Base-by-base conservation (phyloP, 37 sponge, comb jelly and placozoan species). In the Cladorhizidae sp. region DNA sequence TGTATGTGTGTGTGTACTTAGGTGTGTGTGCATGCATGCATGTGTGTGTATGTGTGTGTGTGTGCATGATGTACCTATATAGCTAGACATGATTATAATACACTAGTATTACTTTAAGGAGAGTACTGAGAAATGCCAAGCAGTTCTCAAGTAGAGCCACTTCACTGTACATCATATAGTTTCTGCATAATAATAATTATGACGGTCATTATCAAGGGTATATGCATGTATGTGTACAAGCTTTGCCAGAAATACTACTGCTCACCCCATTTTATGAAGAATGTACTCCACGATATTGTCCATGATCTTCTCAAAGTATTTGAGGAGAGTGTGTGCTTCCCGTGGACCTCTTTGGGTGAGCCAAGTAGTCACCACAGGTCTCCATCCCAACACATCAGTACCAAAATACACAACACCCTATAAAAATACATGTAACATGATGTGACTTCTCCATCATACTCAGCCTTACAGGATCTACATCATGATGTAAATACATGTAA, bases 321-420 rank as follows among this genome's bases (percentile, higher is more conserved):
- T 75, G 64, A 33, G 33, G 23, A 92, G 80, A 76, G 77, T 84
- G 73, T 83, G 56, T 11, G 69, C 77, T 52, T 96, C 97, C 1
- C 79, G 73, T 15, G 57, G 39, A 6, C 38, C 77, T 33, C 97
- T 75, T 29, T 71, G 65, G 23, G 57, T 64, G 3, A 88, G 83
- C 94, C 94, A 96, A 0, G 89, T 38, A 32, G 85, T 32, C 14
- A 81, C 79, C 32, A 93, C 89, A 5, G 88, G 89, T 58, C 83
- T 77, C 97, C 97, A 96, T 12, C 82, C 82, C 73, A 96, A 74
- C 31, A 87, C 92, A 54, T 45, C 67, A 1, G 77, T 38, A 49
- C 88, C 97, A 81, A 91, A 85, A 72, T 83, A 85, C 54, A 96
- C 76, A 31, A 96, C 57, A 36, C 97, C 97, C 93, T 92, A 65